Conservation (phyloP, 2,888 invertebrate species). For the Drosophila fungiperda region DNA sequence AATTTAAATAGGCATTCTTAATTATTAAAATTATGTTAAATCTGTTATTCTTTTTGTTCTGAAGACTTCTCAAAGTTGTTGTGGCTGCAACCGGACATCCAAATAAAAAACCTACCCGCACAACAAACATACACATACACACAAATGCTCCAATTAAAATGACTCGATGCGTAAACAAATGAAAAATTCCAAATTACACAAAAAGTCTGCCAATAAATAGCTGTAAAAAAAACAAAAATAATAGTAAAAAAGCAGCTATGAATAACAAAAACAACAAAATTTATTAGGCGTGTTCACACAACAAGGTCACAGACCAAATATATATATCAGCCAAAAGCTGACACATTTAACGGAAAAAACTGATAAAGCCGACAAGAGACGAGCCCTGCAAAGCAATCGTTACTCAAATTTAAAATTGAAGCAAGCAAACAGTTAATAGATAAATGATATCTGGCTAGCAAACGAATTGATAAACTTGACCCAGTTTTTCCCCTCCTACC, state of each 20-base stretch:
- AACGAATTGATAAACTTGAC: constrained; percentile 71
- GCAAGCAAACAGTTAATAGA: constrained; percentile 46
- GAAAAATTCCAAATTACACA: constrained; percentile 63
- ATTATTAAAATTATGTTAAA: neutral
- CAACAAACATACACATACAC: constrained; percentile 1
- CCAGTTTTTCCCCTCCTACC: constrained; percentile 44
- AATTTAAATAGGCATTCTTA: neutral
- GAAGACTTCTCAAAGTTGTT: constrained; percentile 11
- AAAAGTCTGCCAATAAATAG: constrained; percentile 55
- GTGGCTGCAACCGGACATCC: constrained; percentile 41
- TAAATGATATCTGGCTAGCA: constrained; percentile 46
- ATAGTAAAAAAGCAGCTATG: constrained; percentile 17
- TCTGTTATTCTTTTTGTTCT: neutral
- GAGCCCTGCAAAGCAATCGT: constrained; percentile 24
- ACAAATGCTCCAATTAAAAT: constrained; percentile 12
- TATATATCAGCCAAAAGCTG: constrained; percentile 46
- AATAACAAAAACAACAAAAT: constrained; percentile 32
- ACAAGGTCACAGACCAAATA: constrained; percentile 54
- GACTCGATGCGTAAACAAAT: constrained; percentile 41
- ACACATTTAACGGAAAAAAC: constrained; percentile 33
- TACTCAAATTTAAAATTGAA: constrained; percentile 36
- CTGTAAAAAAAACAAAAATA: too few relatives aligned
- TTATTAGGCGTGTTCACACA: constrained; percentile 26
- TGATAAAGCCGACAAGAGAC: constrained; percentile 49
- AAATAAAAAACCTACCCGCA: constrained; percentile 7